Base-by-base conservation (phyloP, 1,140 invertebrate genomes). In the Nasonia giraulti region DNA sequence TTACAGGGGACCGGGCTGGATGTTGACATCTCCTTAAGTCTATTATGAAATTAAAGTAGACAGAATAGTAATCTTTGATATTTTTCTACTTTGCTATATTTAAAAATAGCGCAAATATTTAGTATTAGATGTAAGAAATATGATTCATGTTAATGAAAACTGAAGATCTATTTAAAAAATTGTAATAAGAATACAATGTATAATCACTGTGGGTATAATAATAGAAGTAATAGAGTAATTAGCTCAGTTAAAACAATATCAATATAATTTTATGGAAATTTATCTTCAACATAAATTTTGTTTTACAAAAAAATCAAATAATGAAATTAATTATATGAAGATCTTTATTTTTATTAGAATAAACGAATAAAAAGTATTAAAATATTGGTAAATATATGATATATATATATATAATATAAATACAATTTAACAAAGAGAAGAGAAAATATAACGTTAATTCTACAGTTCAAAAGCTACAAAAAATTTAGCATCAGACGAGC, bases 71-170 rank as follows among this genome's bases (percentile, higher is more conserved):
- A 12, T 68, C 68, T 85, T 85, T 85, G n/a, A 85, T 85, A 85
- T 85, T 85, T 85, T 85, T 85, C 50, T 81, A 85, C 78, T 76
- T 76, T 37, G 12, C 33, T 75, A 68, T 80, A 75, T 71, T 44
- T 80, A 75, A 80, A 33, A 68, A 4, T 62, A 84, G 37, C 31
- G 37, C 11, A 76, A 62, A 80, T 66, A 71, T 73, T 73, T 79
- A 79, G 44, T 20, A 44, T 23, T 75, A 44, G 23, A 0, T 27
- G 27, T 66, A 75, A 80, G 33, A 44, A 37, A 44, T 44, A 84
- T 80, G 40, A 74, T 75, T 80, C 80, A 68, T 84, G 80, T 84
- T 75, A 7, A 62, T 37, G 66, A 66, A 12, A 20, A 37, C 37
- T 55, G 6, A 11, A 68, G n/a, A 79, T 69, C 7, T 74, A 69